Evolutionary conservation across 2,888 invertebrate genomes (phyloP).

Genomic region (Mimumesa dahlbomi): DNA sequence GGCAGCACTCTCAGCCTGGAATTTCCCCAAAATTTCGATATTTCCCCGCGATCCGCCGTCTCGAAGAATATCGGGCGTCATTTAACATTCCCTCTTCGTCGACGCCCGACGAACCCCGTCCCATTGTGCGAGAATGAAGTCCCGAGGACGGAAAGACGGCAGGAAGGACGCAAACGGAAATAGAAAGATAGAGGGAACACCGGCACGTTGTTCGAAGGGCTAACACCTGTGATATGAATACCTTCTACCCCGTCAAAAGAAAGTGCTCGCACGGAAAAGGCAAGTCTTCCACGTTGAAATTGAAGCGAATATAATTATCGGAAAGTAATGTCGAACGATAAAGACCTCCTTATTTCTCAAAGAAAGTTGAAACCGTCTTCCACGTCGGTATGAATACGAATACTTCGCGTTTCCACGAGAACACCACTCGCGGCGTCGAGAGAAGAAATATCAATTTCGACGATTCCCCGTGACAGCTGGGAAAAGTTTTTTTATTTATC

Average conservation of each 20-base stretch:
- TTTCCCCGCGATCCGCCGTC: not conserved
- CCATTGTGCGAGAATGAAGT: conserved; percentile 15
- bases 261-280: conserved; percentile 46
- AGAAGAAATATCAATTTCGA: too few species aligned
- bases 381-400: too few species aligned
- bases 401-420: too few species aligned
- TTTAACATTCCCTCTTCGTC: conserved; percentile 25
- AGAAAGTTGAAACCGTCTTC: too few species aligned
- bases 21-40: not conserved
- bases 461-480: too few species aligned
- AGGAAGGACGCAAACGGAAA: conserved; percentile 34
- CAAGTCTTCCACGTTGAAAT: too few species aligned
- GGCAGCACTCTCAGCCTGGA: not conserved
- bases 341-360: too few species aligned
- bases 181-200: conserved; percentile 34
- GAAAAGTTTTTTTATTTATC: too few species aligned
- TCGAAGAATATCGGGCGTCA: conserved; percentile 18
- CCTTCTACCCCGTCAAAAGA: conserved; percentile 20
- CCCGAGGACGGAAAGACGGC: conserved; percentile 10
- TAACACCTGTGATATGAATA: conserved; percentile 34
- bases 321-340: too few species aligned
- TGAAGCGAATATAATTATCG: not conserved
- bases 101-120: conserved; percentile 19
- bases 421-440: too few species aligned
- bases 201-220: conserved; percentile 31